Conservation (phyloP, 2,888 invertebrate species). For the Siphonodentalium dalli region DNA sequence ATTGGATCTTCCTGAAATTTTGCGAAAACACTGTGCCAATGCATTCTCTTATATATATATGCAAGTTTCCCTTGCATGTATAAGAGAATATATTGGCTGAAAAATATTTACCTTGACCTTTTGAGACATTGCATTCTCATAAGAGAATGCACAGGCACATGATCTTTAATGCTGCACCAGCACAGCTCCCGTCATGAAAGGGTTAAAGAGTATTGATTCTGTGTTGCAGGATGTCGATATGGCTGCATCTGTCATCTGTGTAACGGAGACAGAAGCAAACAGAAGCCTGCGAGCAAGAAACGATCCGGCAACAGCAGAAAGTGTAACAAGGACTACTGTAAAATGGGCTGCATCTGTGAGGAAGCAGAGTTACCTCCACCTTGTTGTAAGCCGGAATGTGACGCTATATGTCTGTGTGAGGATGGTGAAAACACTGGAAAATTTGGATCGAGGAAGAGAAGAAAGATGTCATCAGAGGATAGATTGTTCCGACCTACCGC, state of each 20-base stretch:
- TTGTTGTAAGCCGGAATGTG: constrained; percentile 46
- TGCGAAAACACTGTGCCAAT: no score
- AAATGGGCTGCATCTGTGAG: constrained; percentile 58
- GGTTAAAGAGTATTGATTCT: not conserved
- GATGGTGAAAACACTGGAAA: constrained; percentile 24
- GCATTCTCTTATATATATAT: no score
- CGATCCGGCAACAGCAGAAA: constrained; percentile 8
- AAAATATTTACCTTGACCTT: no score
- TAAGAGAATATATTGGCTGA: no score
- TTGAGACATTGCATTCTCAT: no score
- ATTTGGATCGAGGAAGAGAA: constrained; percentile 21
- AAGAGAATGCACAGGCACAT: no score
- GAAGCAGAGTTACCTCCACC: constrained; percentile 7
- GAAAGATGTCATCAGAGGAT: constrained; percentile 3
- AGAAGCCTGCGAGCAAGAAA: not conserved
- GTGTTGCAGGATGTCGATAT: constrained; percentile 50
- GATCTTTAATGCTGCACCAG: no score
- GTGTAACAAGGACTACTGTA: constrained; percentile 58
- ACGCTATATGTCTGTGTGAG: constrained; percentile 39
- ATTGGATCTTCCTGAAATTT: no score
- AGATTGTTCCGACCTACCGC: not conserved
- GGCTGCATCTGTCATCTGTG: constrained; percentile 59
- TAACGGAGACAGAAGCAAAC: constrained; percentile 31
- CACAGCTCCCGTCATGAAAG: no score
- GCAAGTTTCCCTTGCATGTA: no score